Conservation (phyloP, 2,113 vertebrate genomes). For the Pedetes capensis region DNA sequence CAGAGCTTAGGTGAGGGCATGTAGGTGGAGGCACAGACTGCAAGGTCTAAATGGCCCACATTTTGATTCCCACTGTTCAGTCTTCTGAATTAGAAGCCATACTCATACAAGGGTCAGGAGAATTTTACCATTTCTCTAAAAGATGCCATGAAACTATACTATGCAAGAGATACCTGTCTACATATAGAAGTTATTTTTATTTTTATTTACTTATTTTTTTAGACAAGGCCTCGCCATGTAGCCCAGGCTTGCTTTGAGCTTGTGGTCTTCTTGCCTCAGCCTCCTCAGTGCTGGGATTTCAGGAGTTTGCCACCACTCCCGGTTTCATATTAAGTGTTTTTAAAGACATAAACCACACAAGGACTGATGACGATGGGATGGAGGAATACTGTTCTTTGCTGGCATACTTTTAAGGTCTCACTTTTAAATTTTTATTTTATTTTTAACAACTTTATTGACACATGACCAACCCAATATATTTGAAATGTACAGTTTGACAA, state of each 20-base stretch:
- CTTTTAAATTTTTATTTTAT: background rate
- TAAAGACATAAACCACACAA: background rate
- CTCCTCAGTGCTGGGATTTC: background rate
- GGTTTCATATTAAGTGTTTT: background rate
- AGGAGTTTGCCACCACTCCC: background rate
- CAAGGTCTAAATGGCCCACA: background rate
- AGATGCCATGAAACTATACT: too few species aligned
- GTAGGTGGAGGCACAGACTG: background rate
- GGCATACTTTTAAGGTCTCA: background rate
- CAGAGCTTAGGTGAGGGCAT: background rate
- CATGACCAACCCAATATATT: background rate
- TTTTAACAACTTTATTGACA: background rate
- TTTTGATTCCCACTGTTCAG: background rate
- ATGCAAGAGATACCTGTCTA: background rate
- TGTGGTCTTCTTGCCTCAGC: too few species aligned
- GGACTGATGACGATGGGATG: background rate
- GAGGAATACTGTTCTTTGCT: background rate
- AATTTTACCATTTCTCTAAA: background rate
- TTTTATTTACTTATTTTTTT: too few species aligned
- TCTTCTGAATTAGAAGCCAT: background rate
- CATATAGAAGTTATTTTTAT: too few species aligned
- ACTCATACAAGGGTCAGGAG: background rate
- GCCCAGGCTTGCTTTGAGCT: background rate
- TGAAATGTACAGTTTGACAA: slow-evolving; percentile 3
- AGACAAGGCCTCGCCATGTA: background rate